Evolutionary conservation across 2,113 vertebrate genomes (phyloP), one percentile per base, ranked within the genome.

Genomic region (Salminus brasiliensis): DNA sequence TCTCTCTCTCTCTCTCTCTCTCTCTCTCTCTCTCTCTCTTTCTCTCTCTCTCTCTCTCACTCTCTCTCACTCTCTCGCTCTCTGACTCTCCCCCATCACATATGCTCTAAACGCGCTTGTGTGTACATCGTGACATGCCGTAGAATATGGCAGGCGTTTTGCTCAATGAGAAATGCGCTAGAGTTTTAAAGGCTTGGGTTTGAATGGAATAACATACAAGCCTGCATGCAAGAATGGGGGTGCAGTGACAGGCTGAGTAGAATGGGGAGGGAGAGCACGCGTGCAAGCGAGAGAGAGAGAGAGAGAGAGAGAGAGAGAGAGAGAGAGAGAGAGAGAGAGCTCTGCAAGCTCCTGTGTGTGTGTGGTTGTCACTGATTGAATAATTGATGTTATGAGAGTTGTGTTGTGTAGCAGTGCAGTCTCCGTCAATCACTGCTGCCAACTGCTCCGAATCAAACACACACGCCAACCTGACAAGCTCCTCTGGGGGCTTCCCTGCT

Each of bases 361-460:
- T 75, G 65, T 55, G 72, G 16, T 71, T 60, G 85, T 79, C 55
- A 60, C 69, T 87, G 81, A 72, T 72, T 87, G 83, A 85, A 85
- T 87, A 85, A 85, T 87, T 87, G 81, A 87, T 87, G 79, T 76
- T 84, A 68, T 83, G 86, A 85, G 86, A 81, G 65, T 78, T 83
- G 60, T 79, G 73, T 72, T 59, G 81, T 78, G 57, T 81, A 79
- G 52, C 53, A 47, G 79, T 83, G 68, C 57, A 52, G 72, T 78
- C 70, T 83, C 79, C 70, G 84, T 82, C 81, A 83, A 72, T 83
- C 85, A 83, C 30, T 55, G 43, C 82, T 81, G 78, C 81, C 84
- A 84, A 79, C 81, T 67, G 49, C 70, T 36, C 71, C 1, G 36
- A 77, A 84, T 87, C 79, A 85, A 80, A 87, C 30, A 45, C 59